Base-by-base conservation (phyloP, 1,140 invertebrate species). In the Acromyrmex heyeri region DNA sequence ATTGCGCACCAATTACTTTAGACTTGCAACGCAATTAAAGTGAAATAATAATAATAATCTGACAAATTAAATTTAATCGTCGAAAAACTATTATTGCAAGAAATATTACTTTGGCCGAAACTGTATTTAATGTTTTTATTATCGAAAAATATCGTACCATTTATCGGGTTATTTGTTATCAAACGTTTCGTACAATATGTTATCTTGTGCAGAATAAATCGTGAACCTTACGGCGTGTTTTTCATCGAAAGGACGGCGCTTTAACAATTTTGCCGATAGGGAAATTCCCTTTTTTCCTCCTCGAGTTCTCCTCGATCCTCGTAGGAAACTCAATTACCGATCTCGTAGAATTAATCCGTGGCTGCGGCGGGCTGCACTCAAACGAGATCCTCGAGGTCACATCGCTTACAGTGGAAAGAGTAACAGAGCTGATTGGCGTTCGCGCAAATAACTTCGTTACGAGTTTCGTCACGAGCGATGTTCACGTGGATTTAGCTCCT, bases 391-490 rank as follows among this genome's bases (percentile, higher is more conserved):
- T 55, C 59, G 48, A 64, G 50, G 38, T 48, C 48, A 73, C 69
- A 27, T 67, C n/a, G 16, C 38, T n/a, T 55, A 34, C 4, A 10
- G 48, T n/a, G 18, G 64, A 61, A 85, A 87, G 34, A 88, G 86
- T 70, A 81, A 55, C 67, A n/a, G 61, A 76, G 59, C 64, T 87
- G 87, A 88, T 88, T 87, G 87, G 86, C 61, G 76, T 53, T 83
- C 77, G 76, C 44, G 27, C 53, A 65, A 53, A 83, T 87, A 87
- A 88, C 86, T 87, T 88, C 77, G 77, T 88, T 83, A 76, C 62
- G 30, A 61, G 67, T 73, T 82, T 38, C 53, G 48, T 69, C 77
- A 79, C 77, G 62, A 34, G 34, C 21, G 38, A 38, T 38, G 53
- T 30, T 72, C 50, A 59, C 78, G 65, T 82, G 34, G 34, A 82